phyloP scores from a whole-genome alignment of 2,113 vertebrate genomes.

The Mobula hypostoma region DNA sequence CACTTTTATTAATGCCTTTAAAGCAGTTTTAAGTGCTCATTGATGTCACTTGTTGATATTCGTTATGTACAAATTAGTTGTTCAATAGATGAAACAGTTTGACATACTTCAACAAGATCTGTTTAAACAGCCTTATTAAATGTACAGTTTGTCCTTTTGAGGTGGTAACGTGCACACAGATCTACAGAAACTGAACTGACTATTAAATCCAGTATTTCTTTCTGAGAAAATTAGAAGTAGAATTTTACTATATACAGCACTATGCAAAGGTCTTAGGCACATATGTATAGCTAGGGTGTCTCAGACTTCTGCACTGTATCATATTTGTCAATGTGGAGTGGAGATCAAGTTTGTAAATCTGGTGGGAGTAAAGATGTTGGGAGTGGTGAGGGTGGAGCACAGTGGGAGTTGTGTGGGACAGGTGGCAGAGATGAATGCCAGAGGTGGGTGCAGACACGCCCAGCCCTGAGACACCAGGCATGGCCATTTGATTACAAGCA shows the following conservation, averaged over 20 bases:
- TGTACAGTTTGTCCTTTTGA: not conserved
- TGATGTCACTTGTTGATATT: not conserved
- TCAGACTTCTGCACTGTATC: too few species aligned
- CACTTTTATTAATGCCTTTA: not conserved
- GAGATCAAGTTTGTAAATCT: too few species aligned
- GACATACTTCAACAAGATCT: not conserved
- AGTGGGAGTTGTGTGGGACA: too few species aligned
- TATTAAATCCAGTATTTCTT: not conserved
- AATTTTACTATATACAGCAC: not conserved
- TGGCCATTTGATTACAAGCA: too few species aligned
- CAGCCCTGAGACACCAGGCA: too few species aligned
- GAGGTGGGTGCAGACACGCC: too few species aligned
- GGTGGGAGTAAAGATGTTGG: too few species aligned
- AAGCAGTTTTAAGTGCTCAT: not conserved
- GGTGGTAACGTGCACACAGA: not conserved
- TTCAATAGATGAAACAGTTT: not conserved
- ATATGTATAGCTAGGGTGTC: too few species aligned
- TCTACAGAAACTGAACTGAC: not conserved
- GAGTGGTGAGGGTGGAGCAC: too few species aligned
- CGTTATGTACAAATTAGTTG: not conserved
- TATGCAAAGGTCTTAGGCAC: too few species aligned
- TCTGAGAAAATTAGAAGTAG: not conserved
- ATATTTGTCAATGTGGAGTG: too few species aligned
- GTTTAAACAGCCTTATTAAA: not conserved
- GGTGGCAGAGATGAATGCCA: too few species aligned